These are phyloP conservation scores for Bombycilla garrulus DNA, from an alignment of 2,113 vertebrate species.

Conservation along the genomic window DNA sequence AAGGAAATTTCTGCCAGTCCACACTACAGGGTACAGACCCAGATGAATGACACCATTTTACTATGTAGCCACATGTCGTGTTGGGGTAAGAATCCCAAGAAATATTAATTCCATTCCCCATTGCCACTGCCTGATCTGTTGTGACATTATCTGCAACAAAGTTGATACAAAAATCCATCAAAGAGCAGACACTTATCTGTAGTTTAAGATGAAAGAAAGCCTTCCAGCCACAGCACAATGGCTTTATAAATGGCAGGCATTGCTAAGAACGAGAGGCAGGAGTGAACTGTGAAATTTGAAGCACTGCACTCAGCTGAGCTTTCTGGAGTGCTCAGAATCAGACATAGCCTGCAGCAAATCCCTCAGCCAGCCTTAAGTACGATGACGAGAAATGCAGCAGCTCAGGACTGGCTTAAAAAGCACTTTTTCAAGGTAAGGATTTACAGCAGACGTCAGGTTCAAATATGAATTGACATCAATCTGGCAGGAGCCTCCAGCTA, in stretches of 20 bases:
- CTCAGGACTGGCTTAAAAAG: not conserved
- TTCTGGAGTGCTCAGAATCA: slow-evolving; percentile 4
- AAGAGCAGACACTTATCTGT: not conserved
- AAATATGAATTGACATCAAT: slow-evolving; percentile 35
- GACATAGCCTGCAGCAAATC: slow-evolving; percentile 38
- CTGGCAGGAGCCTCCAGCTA: slow-evolving; percentile 25
- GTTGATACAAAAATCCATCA: slow-evolving; percentile 1
- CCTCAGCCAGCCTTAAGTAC: not conserved
- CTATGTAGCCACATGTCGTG: slow-evolving; percentile 74
- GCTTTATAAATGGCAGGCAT: not conserved
- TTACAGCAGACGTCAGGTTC: slow-evolving; percentile 11
- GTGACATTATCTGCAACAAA: slow-evolving; percentile 63
- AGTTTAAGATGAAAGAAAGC: not conserved
- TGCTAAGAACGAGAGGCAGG: rapidly evolving
- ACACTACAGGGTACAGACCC: slow-evolving; percentile 58
- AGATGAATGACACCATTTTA: slow-evolving; percentile 74
- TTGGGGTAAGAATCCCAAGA: slow-evolving; percentile 70
- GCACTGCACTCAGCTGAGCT: not conserved
- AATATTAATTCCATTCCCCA: slow-evolving; percentile 69
- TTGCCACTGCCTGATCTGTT: slow-evolving; percentile 57
- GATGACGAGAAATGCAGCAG: not conserved
- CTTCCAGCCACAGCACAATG: not conserved
- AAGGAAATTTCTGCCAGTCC: slow-evolving; percentile 75
- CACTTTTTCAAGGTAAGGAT: slow-evolving; percentile 15
- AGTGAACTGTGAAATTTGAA: not conserved